Evolutionary conservation across 2,888 invertebrate species (phyloP).

Genomic region (Macrosoma leucophasiata): DNA sequence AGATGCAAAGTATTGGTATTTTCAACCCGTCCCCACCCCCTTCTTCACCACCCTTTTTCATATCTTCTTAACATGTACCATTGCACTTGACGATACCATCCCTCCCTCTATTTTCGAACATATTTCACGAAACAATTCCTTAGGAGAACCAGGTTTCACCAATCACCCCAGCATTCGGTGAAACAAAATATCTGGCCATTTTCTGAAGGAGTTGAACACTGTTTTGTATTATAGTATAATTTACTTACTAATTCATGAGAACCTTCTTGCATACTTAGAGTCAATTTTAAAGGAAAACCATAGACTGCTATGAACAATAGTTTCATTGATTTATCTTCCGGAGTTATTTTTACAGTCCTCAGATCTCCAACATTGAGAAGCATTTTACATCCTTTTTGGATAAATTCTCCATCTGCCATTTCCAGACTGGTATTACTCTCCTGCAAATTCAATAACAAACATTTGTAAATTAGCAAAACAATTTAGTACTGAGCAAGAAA

Average conservation of each 20-base stretch:
- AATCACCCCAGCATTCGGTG: no score
- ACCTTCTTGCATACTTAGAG: slow-evolving; percentile 36
- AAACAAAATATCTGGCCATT: no score
- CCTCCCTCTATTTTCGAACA: no score
- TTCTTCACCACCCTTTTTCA: no score
- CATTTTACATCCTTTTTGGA: slow-evolving; percentile 40
- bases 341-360: slow-evolving; percentile 30
- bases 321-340: slow-evolving; percentile 28
- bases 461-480: slow-evolving; percentile 2
- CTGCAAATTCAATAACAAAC: slow-evolving; percentile 30
- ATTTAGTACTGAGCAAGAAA: no score
- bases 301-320: slow-evolving; percentile 33
- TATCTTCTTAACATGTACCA: no score
- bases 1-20: no score
- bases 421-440: slow-evolving; percentile 43
- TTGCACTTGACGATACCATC: no score
- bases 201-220: neutral
- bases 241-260: slow-evolving; percentile 45
- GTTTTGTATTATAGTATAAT: neutral
- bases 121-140: no score
- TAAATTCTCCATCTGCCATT: slow-evolving; percentile 36
- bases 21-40: no score
- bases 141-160: no score
- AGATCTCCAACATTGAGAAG: slow-evolving; percentile 37
- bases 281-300: slow-evolving; percentile 40